These are phyloP conservation scores for Leptinotarsa undecemlineata DNA, from an alignment of 1,140 invertebrate species.

Conservation along the genomic window DNA sequence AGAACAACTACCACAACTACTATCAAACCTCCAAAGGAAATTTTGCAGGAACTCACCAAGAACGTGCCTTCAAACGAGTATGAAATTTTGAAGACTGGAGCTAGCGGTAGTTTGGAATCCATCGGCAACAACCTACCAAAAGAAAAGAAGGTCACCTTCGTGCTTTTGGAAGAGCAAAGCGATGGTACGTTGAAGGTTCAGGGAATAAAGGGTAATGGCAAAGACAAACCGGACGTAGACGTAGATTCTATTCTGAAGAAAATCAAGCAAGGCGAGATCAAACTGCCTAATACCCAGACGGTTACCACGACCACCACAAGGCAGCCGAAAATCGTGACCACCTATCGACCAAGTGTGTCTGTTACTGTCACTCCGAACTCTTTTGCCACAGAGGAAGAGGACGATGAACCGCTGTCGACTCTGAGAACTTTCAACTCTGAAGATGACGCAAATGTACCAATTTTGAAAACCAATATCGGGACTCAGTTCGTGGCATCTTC, in stretches of 20 bases:
- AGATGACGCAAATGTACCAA: conserved; percentile 50
- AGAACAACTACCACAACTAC: conserved; percentile 59
- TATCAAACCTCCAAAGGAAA: conserved; percentile 59
- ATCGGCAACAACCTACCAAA: conserved; percentile 66
- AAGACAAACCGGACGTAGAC: conserved; percentile 70
- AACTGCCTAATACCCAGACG: conserved; percentile 70
- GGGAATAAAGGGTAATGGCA: conserved; percentile 70
- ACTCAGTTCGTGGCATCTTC: conserved; percentile 46
- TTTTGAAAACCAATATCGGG: conserved; percentile 54
- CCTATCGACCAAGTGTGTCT: neutral
- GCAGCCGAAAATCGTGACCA: conserved; percentile 13
- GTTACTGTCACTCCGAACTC: conserved; percentile 46
- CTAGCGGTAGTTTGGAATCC: conserved; percentile 72
- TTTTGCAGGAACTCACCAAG: conserved; percentile 76
- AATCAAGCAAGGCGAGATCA: conserved; percentile 79
- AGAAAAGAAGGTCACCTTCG: conserved; percentile 82
- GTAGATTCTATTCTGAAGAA: conserved; percentile 79
- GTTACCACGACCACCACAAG: conserved; percentile 50
- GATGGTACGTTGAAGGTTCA: conserved; percentile 83
- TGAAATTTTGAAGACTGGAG: conserved; percentile 74
- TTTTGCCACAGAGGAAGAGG: conserved; percentile 55
- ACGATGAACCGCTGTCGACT: conserved; percentile 45
- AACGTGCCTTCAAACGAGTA: conserved; percentile 75
- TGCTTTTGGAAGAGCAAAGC: conserved; percentile 80
- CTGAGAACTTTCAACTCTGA: conserved; percentile 45